Conservation (phyloP, 2,113 vertebrate genomes). For the Leuciscus idus region DNA sequence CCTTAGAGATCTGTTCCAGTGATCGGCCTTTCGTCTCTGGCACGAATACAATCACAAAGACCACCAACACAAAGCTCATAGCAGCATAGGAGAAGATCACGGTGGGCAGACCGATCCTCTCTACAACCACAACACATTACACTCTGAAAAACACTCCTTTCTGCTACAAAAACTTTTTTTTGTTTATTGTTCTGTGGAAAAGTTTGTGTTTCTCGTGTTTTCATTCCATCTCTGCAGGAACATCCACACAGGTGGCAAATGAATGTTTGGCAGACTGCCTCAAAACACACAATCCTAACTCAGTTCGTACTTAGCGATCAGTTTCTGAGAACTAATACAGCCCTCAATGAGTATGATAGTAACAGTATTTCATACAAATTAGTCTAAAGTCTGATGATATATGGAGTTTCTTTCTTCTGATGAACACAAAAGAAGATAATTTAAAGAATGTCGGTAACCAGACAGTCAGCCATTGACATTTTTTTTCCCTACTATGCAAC, state of each 20-base stretch:
- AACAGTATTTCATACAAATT: too few species aligned
- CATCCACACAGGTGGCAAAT: slow-evolving; percentile 23
- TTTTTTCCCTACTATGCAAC: too few species aligned
- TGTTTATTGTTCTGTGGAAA: slow-evolving; percentile 2
- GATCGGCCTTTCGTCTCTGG: slow-evolving; percentile 91
- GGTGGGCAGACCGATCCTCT: slow-evolving; percentile 85
- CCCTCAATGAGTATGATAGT: too few species aligned
- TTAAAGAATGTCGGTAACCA: too few species aligned
- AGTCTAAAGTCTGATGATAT: too few species aligned
- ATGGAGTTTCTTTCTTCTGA: too few species aligned
- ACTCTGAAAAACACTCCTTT: neutral
- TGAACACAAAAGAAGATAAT: too few species aligned
- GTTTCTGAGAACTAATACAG: neutral
- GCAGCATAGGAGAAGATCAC: slow-evolving; percentile 88
- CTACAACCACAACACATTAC: slow-evolving; percentile 68
- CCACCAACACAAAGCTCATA: slow-evolving; percentile 86
- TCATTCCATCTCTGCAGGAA: slow-evolving; percentile 21
- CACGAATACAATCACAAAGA: slow-evolving; percentile 87
- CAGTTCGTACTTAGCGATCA: neutral
- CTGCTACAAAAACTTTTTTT: neutral
- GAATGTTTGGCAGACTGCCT: slow-evolving; percentile 7
- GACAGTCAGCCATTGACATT: too few species aligned
- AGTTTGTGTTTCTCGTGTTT: slow-evolving; percentile 14
- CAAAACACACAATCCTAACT: slow-evolving; percentile 16
- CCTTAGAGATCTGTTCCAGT: slow-evolving; percentile 92